A percentile compares a stretch with the other conserved stretches of the same genome.
These are phyloP conservation scores for Andricus curvator DNA, from an alignment of 2,888 invertebrate genomes.

Conservation along the genomic window DNA sequence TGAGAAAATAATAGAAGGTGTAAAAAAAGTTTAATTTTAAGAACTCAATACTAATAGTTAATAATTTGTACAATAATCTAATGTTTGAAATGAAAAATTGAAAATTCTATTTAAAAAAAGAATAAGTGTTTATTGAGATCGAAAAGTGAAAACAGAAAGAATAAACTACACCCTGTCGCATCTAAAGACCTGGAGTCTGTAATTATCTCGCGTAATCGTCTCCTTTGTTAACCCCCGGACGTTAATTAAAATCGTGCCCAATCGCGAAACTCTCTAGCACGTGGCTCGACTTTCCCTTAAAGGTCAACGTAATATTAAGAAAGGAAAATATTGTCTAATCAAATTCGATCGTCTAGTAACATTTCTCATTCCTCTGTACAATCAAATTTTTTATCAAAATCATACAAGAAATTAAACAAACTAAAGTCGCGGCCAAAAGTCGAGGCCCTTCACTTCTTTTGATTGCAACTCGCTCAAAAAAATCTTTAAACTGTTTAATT, in stretches of 20 bases:
- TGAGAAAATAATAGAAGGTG: too few relatives aligned
- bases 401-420: neutral
- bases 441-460: too few relatives aligned
- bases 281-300: neutral
- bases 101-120: too few relatives aligned
- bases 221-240: neutral
- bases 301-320: neutral
- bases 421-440: too few relatives aligned
- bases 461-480: too few relatives aligned
- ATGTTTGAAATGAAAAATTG: too few relatives aligned
- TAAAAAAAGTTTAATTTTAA: too few relatives aligned
- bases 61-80: too few relatives aligned
- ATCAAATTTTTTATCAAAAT: neutral
- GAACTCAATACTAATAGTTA: too few relatives aligned
- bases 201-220: constrained; percentile 1
- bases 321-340: neutral
- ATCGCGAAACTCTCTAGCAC: neutral
- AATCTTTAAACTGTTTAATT: too few relatives aligned
- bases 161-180: neutral
- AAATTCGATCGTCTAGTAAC: neutral
- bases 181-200: too few relatives aligned
- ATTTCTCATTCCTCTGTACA: neutral
- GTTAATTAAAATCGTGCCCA: constrained; percentile 4
- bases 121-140: neutral
- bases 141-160: neutral